Conservation (phyloP, 2,113 vertebrate genomes). For the Rhadina sibilatrix region DNA sequence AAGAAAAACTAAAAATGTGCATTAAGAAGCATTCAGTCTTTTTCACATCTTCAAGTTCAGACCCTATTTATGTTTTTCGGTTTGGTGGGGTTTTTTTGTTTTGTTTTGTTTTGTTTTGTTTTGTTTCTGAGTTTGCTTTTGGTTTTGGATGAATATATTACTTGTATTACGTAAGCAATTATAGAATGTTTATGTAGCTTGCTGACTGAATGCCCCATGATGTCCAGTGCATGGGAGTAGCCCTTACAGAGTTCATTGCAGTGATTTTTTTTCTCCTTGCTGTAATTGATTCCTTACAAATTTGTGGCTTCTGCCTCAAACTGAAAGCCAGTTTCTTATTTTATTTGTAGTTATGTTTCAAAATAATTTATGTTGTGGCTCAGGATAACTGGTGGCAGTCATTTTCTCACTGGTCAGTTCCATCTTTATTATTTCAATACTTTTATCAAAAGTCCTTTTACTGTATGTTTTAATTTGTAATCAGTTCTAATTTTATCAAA, state of each 20-base stretch:
- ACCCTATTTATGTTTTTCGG: neutral
- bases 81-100: neutral
- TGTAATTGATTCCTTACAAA: neutral
- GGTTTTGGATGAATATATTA: neutral
- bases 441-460: neutral
- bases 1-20: neutral
- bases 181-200: neutral
- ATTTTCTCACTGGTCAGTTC: neutral
- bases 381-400: neutral
- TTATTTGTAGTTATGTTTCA: neutral
- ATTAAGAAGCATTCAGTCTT: neutral
- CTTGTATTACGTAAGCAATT: neutral
- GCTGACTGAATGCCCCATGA: neutral
- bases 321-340: neutral
- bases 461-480: neutral
- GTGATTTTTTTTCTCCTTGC: neutral
- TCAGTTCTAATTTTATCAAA: neutral
- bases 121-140: neutral
- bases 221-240: neutral
- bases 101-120: no score
- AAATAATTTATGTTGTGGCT: neutral
- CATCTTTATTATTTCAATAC: neutral
- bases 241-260: neutral
- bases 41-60: neutral
- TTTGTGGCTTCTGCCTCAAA: constrained; percentile 9